These are phyloP conservation scores for Cyprinus carpio DNA, from an alignment of 2,113 vertebrate genomes.

Conservation along the genomic window DNA sequence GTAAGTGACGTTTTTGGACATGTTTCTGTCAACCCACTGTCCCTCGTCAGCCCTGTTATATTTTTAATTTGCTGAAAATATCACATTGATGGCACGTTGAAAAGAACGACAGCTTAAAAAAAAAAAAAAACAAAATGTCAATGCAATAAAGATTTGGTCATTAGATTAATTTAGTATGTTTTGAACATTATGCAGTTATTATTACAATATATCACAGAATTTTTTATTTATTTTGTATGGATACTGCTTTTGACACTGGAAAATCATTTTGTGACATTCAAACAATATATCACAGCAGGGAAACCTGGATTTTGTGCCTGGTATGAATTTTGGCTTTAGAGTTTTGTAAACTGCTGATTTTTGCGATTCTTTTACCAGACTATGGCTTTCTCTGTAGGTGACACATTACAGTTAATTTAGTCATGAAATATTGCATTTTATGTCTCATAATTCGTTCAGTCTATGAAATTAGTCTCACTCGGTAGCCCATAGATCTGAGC, in stretches of 20 bases:
- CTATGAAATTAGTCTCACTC: no score
- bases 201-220: no score
- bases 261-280: neutral
- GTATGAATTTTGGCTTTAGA: neutral
- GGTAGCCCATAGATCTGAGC: no score
- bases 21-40: slow-evolving; percentile 22
- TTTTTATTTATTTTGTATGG: no score
- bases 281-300: neutral
- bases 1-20: slow-evolving; percentile 29
- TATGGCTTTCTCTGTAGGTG: no score
- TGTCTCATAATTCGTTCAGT: no score
- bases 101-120: neutral
- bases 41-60: slow-evolving; percentile 32
- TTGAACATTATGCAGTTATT: neutral
- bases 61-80: slow-evolving; percentile 44
- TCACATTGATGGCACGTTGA: neutral
- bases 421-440: no score
- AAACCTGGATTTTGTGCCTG: neutral
- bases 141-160: neutral
- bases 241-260: neutral
- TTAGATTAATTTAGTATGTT: neutral
- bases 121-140: neutral
- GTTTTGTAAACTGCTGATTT: neutral
- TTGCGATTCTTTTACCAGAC: neutral
- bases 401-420: no score